phyloP scores from a whole-genome alignment of 2,113 vertebrate species.

The Scalopus aquaticus region DNA sequence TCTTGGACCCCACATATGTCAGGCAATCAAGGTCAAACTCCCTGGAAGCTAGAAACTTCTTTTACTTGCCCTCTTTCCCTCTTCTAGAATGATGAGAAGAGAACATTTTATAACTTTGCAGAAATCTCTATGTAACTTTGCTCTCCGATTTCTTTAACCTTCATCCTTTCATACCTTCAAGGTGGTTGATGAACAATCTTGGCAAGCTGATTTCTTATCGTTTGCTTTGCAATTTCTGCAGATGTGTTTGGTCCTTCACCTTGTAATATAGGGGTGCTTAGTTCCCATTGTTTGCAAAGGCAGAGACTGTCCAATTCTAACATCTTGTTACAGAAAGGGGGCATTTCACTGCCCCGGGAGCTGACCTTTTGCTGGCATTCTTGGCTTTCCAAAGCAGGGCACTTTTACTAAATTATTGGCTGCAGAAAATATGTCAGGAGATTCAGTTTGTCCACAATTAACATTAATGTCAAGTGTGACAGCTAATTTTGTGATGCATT shows the following conservation, averaged over 20 bases:
- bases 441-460: constrained; percentile 66
- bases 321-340: constrained; percentile 39
- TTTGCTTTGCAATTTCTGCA: neutral
- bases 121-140: neutral
- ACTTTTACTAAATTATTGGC: neutral
- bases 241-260: neutral
- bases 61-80: neutral
- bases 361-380: constrained; percentile 68
- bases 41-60: neutral
- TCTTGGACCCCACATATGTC: neutral
- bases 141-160: neutral
- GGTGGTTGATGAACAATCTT: neutral
- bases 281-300: neutral
- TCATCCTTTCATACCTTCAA: neutral
- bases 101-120: neutral
- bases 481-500: constrained; percentile 39
- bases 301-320: constrained; percentile 54
- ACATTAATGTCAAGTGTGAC: constrained; percentile 61
- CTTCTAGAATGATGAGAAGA: neutral
- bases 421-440: constrained; percentile 49
- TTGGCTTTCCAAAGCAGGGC: constrained; percentile 38
- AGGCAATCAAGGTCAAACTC: neutral
- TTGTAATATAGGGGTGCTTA: neutral
- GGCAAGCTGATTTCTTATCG: neutral
- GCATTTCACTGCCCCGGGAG: constrained; percentile 29